Evolutionary conservation across 2,113 vertebrate genomes (phyloP), one percentile per base, ranked within the genome.

Genomic region (Origma solitaria): DNA sequence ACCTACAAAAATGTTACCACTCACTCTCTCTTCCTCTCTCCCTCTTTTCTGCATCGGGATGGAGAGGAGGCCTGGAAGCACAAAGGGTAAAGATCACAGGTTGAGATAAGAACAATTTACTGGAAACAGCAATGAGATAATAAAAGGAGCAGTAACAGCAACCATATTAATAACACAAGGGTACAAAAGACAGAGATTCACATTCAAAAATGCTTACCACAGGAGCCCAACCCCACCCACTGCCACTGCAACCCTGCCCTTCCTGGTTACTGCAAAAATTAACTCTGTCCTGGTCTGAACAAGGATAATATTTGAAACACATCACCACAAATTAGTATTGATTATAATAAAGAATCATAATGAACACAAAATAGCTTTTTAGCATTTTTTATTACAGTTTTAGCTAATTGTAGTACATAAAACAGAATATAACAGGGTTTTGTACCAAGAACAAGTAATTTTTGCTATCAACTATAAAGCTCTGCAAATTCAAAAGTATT

Each of bases 361-460:
- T 9, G 45, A 30, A 57, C n/a, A 53, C 17, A 30, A 33, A 54
- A 14, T 3, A 22, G 20, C 37, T 35, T 75, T 91, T 93, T 30
- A 57, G 57, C 30, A 76, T 35, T 82, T 96, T 96, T 97, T 97
- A 97, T 96, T 97, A 92, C 9, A n/a, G 22, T 85, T 69, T 92
- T 87, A 77, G 77, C 60, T 95, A 94, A 70, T 56, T 22, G 70
- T 50, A 95, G 45, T 95, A 97, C 82, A 94, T 71, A 56, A 88
- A 88, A 44, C 47, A 50, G 76, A 87, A 73, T 57, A 89, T 54
- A 92, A 75, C 14, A 86, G 27, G 33, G 16, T 76, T 92, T 54
- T 94, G 64, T 93, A 95, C 42, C 64, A 79, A 93, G 42, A 91
- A 40, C 19, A 83, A 95, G 83, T 79, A 8, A 66, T 53, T 95